These are phyloP conservation scores for Sceloporus undulatus DNA, from an alignment of 2,113 vertebrate species.

Conservation along the genomic window DNA sequence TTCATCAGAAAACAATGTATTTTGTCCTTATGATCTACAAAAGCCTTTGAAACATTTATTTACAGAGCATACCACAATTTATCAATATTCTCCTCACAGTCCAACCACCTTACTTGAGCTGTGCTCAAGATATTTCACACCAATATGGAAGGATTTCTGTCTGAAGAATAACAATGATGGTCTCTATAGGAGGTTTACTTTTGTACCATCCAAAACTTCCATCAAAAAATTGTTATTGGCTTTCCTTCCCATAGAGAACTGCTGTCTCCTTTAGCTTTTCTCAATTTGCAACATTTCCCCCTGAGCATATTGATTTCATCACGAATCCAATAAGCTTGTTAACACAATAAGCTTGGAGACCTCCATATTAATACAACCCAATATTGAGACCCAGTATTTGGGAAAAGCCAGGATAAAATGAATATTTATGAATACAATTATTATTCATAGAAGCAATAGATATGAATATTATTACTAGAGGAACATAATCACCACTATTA, in stretches of 20 bases:
- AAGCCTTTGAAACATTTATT: constrained; percentile 27
- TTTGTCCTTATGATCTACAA: constrained; percentile 36
- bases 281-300: constrained; percentile 21
- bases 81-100: background rate
- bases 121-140: constrained; percentile 31
- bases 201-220: constrained; percentile 36
- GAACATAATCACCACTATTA: too few relatives aligned
- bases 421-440: too few relatives aligned
- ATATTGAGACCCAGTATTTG: background rate
- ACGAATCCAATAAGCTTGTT: constrained; percentile 31
- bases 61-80: background rate
- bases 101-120: background rate
- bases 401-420: too few relatives aligned
- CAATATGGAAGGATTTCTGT: constrained; percentile 8
- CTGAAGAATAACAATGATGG: constrained; percentile 14
- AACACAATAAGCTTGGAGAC: too few relatives aligned
- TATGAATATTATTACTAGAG: too few relatives aligned
- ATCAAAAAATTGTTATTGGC: constrained; percentile 34
- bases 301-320: constrained; percentile 18
- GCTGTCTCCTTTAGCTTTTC: constrained; percentile 21
- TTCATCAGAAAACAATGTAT: constrained; percentile 31
- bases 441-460: too few relatives aligned
- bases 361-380: background rate
- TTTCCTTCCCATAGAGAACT: constrained; percentile 42
- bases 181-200: background rate